Base-by-base conservation (phyloP, 2,113 vertebrate species). In the Grantiella picta region DNA sequence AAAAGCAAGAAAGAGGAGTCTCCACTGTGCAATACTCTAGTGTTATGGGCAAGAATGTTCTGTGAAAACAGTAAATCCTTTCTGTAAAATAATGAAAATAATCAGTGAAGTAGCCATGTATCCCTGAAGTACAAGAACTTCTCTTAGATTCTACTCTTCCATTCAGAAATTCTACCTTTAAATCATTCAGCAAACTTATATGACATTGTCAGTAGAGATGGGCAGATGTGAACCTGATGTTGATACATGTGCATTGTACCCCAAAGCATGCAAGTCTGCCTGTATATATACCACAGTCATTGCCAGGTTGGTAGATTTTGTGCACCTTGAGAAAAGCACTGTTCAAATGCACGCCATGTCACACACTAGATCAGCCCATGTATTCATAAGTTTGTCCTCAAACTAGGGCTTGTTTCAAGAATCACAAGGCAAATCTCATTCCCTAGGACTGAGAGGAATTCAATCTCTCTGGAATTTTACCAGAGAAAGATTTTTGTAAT, bases 231-330 rank as follows among this genome's bases (percentile, higher is more conserved):
- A 83, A 38, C 23, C 28, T 49, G 31, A 11, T 57, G 69, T 6
- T 5, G 1, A 29, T 11, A 45, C 4, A 21, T 3, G 12, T 5
- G 3, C 24, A 9, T 19, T 73, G 50, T 45, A 50, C 5, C 31
- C 11, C 24, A 22, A 63, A 70, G 44, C 17, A 40, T 12, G 36
- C 36, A 86, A 50, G 1, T 6, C n/a, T 54, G 49, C 11, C 42
- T 33, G 60, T 69, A 21, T 5, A 3, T 27, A 23, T 33, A 31
- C 40, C 25, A 21, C 3, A 73, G 3, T 17, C 27, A 31, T 83
- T 88, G 44, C 29, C 24, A 83, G 38, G 5, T 11, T 59, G 9
- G 19, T 27, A 54, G 20, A 47, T 15, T 64, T 57, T 52, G 22
- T 49, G 15, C 50, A 80, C 15, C 24, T 72, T 35, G 2, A 71